These are phyloP conservation scores for Plecturocebus donacophilus DNA, from an alignment of 2,113 vertebrate species.

Conservation along the genomic window DNA sequence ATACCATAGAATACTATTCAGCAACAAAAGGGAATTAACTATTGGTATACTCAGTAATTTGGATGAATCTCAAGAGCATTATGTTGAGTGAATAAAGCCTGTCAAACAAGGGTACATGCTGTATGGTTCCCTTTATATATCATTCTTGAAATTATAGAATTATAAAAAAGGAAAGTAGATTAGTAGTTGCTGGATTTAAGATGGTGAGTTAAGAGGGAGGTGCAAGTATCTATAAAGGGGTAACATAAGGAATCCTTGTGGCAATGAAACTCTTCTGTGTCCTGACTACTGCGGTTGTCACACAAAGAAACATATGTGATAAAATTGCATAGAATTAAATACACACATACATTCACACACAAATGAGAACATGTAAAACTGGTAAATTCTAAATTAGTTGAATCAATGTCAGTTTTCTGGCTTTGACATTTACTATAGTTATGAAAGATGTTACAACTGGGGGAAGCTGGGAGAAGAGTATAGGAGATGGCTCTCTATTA, in stretches of 20 bases:
- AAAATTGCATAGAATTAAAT: neutral
- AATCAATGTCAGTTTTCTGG: neutral
- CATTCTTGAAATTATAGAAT: slow-evolving; percentile 36
- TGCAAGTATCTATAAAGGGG: neutral
- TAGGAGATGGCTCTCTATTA: neutral
- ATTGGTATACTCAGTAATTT: neutral
- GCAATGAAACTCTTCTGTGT: neutral
- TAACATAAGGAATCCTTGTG: neutral
- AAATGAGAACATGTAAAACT: neutral
- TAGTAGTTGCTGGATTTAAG: neutral
- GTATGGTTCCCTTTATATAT: neutral
- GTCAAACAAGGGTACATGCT: neutral
- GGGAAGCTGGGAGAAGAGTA: neutral
- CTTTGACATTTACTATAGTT: neutral
- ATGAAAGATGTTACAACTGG: neutral
- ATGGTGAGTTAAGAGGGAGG: neutral
- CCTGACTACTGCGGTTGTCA: neutral
- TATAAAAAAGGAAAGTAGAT: neutral
- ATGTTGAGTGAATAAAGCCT: neutral
- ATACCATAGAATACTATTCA: neutral
- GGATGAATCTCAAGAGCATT: neutral
- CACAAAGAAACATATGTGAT: neutral
- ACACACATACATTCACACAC: neutral
- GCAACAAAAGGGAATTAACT: slow-evolving; percentile 29
- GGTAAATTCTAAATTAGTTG: neutral